Evolutionary conservation across 1,140 invertebrate genomes (phyloP), one percentile per base, ranked within the genome.

Genomic region (Arctopsyche grandis): DNA sequence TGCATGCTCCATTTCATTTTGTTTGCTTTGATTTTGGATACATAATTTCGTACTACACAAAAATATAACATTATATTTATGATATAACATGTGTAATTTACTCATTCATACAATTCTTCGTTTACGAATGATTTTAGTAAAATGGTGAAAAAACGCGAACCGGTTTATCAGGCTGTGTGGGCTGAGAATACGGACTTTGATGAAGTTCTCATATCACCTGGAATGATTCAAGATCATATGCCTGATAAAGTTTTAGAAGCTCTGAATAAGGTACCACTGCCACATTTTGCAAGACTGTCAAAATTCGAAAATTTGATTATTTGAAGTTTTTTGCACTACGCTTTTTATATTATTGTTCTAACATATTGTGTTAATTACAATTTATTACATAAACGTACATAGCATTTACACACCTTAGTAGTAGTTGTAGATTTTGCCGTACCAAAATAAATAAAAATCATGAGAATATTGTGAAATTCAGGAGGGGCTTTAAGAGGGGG

Each of bases 141-240:
- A 89, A 85, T 93, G 38, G 85, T 94, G 58, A 91, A 90, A 75
- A 93, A 91, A 82, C 90, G 89, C 0, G 92, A 96, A 81, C 94
- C 95, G 0, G 93, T 97, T 7, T 97, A 96, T 87, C 95, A 97
- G 86, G 96, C 96, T 0, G 86, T 98, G 4, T 97, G 95, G 95
- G 95, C 94, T 0, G 92, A 94, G 71, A 96, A 95, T 79, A 91
- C 90, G 19, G 94, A 96, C 86, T 97, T 97, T 86, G 94, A 97
- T 86, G 94, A 97, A 88, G 95, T 98, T 21, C 89, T 97, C 29
- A 96, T 98, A 66, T 97, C 95, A 21, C 96, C 96, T 0, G 95
- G 95, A 22, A 97, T 96, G 95, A 92, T 97, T 73, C 94, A 96
- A 86, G 96, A 97, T 87, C 96, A 98, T 86, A 96, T 97, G 95